Evolutionary conservation across 1,140 invertebrate genomes (phyloP).

Genomic region (Ptiloglossa arizonensis): DNA sequence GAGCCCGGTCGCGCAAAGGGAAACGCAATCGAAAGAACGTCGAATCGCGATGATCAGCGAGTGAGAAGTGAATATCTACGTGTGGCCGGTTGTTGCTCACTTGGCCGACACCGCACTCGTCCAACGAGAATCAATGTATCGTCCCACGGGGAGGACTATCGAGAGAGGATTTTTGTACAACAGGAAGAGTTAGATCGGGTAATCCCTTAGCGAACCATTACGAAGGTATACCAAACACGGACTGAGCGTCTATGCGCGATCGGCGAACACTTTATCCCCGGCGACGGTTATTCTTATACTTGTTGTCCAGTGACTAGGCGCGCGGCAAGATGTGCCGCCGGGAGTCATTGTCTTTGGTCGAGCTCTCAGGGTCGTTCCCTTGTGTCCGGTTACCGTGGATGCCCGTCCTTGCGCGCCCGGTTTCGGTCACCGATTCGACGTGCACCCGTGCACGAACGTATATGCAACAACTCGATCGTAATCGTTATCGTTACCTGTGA

Average conservation of each 20-base stretch:
- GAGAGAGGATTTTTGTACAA: neutral
- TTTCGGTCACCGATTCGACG: neutral
- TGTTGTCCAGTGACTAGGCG: neutral
- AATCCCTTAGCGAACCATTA: neutral
- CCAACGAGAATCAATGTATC: neutral
- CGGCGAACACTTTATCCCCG: constrained; percentile 50
- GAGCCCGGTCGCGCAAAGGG: too few species aligned
- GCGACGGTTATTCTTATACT: neutral
- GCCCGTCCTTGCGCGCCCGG: neutral
- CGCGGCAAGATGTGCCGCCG: neutral
- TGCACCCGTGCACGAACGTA: neutral
- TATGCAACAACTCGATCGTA: too few species aligned
- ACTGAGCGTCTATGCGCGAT: constrained; percentile 42
- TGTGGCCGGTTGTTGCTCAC: neutral
- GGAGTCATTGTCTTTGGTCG: constrained; percentile 1
- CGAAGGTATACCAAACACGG: neutral
- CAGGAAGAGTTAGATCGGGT: neutral
- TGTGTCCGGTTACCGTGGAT: neutral
- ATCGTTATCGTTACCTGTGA: too few species aligned
- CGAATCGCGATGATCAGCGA: neutral
- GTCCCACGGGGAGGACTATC: neutral
- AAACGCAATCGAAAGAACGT: too few species aligned
- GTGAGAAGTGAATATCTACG: too few species aligned
- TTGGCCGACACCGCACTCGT: neutral
- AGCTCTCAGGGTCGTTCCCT: neutral